A percentile compares a stretch with the other conserved stretches of the same genome.
Evolutionary conservation across 2,888 invertebrate genomes (phyloP).

Genomic region (Embidobia sp.): DNA sequence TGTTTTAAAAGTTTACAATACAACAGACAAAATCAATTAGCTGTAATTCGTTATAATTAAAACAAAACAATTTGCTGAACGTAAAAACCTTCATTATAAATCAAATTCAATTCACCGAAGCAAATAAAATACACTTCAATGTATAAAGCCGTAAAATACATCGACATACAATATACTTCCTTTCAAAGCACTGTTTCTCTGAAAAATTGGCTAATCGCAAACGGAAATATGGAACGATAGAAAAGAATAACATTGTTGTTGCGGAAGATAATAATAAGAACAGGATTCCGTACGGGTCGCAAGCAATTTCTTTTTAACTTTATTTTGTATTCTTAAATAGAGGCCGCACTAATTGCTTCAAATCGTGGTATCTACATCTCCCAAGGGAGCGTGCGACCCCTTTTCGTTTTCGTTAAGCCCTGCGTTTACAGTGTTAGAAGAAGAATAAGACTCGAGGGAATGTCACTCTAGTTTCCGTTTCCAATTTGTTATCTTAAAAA

Average conservation of each 20-base stretch:
- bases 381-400: conserved; percentile 52
- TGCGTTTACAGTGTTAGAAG: conserved; percentile 56
- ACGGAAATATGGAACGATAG: too few relatives aligned
- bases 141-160: too few relatives aligned
- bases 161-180: too few relatives aligned
- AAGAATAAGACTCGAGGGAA: conserved; percentile 60
- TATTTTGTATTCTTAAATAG: conserved; percentile 54
- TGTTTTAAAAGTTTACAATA: too few relatives aligned
- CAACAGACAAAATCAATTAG: too few relatives aligned
- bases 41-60: too few relatives aligned
- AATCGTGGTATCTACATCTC: conserved; percentile 60
- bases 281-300: conserved; percentile 13
- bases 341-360: conserved; percentile 57
- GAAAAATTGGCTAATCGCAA: too few relatives aligned
- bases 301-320: conserved; percentile 43
- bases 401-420: conserved; percentile 55
- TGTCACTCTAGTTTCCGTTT: conserved; percentile 55
- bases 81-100: too few relatives aligned
- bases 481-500: conserved; percentile 59
- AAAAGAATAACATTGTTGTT: conserved; percentile 24
- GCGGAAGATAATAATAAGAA: conserved; percentile 39
- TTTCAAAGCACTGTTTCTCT: too few relatives aligned
- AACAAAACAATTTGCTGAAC: too few relatives aligned
- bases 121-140: too few relatives aligned
- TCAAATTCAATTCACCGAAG: too few relatives aligned